Conservation (phyloP, 1,140 invertebrate genomes). For the Sinella curviseta region DNA sequence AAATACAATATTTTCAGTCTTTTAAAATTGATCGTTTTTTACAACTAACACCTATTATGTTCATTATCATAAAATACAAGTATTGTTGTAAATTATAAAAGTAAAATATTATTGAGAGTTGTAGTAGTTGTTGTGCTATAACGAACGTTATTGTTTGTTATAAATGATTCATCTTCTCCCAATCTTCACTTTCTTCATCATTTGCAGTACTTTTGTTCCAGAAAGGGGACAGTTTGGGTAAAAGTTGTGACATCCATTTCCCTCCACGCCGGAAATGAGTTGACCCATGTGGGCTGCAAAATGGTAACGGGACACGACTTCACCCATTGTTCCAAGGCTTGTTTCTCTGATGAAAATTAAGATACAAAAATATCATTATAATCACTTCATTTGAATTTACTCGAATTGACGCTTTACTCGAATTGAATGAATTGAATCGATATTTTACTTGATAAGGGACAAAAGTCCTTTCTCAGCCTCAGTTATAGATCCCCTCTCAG, state of each 20-base stretch:
- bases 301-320: conserved; percentile 72
- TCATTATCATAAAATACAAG: background rate
- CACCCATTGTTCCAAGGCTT: conserved; percentile 62
- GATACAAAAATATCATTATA: conserved; percentile 9
- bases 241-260: conserved; percentile 71
- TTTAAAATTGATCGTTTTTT: background rate
- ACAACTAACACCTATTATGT: background rate
- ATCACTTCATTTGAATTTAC: background rate
- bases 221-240: conserved; percentile 69
- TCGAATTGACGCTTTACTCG: background rate
- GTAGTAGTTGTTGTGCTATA: too few species aligned
- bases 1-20: background rate
- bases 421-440: conserved; percentile 12
- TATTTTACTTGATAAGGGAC: conserved; percentile 67
- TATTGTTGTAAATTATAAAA: background rate
- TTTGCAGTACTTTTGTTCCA: conserved; percentile 64
- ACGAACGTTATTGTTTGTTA: too few species aligned
- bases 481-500: conserved; percentile 65
- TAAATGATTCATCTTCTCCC: too few species aligned
- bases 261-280: conserved; percentile 67
- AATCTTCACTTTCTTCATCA: conserved; percentile 67
- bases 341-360: conserved; percentile 61
- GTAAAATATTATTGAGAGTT: too few species aligned
- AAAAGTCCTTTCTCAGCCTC: conserved; percentile 71
- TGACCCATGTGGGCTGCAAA: conserved; percentile 81